Percentiles rank a stretch among this genome's conserved stretches.
These are phyloP conservation scores for Notiomystis cincta DNA, from an alignment of 2,113 vertebrate species.

Conservation along the genomic window DNA sequence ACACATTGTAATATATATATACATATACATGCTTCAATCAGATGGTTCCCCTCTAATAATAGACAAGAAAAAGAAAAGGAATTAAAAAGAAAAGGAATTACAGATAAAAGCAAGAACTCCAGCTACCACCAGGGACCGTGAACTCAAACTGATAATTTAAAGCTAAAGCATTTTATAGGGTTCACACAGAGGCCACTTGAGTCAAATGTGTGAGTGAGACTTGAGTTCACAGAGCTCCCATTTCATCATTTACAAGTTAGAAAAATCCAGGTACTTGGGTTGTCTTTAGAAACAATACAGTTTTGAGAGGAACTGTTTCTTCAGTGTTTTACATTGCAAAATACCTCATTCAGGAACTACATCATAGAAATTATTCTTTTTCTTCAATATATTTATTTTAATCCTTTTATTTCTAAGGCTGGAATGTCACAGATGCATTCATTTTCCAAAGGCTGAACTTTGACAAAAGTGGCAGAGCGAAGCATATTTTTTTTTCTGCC, in stretches of 20 bases:
- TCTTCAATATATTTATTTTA: constrained; percentile 16
- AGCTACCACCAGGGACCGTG: neutral
- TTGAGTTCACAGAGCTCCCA: neutral
- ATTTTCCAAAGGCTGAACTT: neutral
- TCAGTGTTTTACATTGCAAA: neutral
- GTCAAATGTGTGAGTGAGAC: neutral
- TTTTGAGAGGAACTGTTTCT: neutral
- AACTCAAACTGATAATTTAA: constrained; percentile 52
- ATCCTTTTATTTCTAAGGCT: constrained; percentile 21
- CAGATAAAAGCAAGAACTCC: neutral
- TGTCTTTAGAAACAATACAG: neutral
- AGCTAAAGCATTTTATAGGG: constrained; percentile 49
- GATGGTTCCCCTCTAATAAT: constrained; percentile 4
- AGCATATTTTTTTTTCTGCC: neutral
- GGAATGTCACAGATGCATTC: neutral
- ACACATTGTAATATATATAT: neutral
- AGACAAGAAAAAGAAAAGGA: neutral
- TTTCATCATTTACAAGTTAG: constrained; percentile 40
- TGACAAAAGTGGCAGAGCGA: neutral
- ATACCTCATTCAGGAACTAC: neutral
- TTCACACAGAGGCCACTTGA: constrained; percentile 51
- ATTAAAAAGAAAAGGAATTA: neutral
- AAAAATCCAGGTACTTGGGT: neutral
- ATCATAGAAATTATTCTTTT: neutral
- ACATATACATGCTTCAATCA: neutral